Evolutionary conservation across 2,797 vertebrate genomes (phyloP), one percentile per base, ranked within the genome.

Genomic region (Peromyscus aztecus): DNA sequence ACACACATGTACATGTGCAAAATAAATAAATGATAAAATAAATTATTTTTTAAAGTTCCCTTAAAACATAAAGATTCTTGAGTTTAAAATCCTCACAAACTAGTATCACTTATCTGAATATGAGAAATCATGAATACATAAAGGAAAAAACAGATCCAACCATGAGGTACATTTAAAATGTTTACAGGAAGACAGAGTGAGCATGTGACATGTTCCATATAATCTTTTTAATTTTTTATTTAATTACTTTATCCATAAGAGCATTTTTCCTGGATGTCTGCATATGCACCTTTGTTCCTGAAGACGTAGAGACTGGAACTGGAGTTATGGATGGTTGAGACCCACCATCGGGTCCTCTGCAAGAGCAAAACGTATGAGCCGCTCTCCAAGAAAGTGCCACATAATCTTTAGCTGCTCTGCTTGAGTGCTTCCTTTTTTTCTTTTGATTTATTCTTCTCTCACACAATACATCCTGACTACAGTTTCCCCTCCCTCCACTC

Each of bases 11-110:
- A 27, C 75, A 49, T 29, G 16, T 13, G 7, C 1, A 49, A 49
- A 76, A 76, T 76, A 77, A 49, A 16, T 76, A 76, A 46, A 49
- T 49, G 31, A 77, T 49, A 77, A 31, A 77, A 49, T 31, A 0
- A 77, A 77, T 77, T 49, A 65, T 77, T 69, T n/a, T 94, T 84
- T 57, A 49, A 1, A 67, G 67, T 17, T 67, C 78, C 43, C 57
- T 49, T 85, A 63, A 63, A 90, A 84, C 57, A 14, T 29, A 92
- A 76, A 37, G 6, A 29, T 31, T 93, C 17, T 17, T 59, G 63
- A 85, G 89, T 85, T 49, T 84, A 94, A 89, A 95, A 81, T 7
- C 43, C 80, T 27, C n/a, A 78, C 27, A 95, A 86, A 49, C 69
- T 80, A 21, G 52, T 46, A 59, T 84, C 80, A 67, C 75, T 92